Conservation (phyloP, 2,113 vertebrate genomes). For the Desmodus rotundus region DNA sequence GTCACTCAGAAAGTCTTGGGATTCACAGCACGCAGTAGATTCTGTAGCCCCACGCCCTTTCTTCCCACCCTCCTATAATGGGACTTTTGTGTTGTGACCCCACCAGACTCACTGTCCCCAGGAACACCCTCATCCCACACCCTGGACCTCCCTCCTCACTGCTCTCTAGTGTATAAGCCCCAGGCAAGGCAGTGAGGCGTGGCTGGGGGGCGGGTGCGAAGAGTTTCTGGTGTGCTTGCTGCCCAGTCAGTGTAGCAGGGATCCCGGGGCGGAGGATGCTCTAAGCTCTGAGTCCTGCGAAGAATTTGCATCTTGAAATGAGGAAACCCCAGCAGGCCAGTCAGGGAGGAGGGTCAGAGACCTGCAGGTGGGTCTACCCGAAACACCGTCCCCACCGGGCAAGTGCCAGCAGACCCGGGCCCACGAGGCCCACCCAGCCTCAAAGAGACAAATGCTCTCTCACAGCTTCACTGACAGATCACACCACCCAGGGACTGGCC, state of each 20-base stretch:
- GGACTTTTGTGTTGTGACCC: background rate
- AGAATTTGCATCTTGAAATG: background rate
- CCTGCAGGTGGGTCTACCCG: too few species aligned
- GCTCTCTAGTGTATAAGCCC: background rate
- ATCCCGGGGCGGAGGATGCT: accelerated
- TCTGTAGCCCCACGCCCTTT: background rate
- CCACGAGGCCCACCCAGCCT: background rate
- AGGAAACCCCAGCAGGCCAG: background rate
- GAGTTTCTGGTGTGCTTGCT: too few species aligned
- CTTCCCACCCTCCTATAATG: background rate
- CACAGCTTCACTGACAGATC: background rate
- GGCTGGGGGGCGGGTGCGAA: background rate
- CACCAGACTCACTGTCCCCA: background rate
- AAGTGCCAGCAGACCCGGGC: too few species aligned
- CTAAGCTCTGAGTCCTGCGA: background rate
- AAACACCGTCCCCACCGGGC: background rate
- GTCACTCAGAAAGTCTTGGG: background rate
- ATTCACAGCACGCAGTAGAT: background rate
- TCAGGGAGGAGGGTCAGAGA: background rate
- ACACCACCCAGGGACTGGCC: accelerated
- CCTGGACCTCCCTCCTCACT: background rate
- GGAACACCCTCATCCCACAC: background rate
- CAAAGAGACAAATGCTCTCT: accelerated
- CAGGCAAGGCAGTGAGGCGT: background rate
- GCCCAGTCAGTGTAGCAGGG: background rate